phyloP scores from a whole-genome alignment of 2,888 invertebrate genomes.

The Chloromyia formosa region DNA sequence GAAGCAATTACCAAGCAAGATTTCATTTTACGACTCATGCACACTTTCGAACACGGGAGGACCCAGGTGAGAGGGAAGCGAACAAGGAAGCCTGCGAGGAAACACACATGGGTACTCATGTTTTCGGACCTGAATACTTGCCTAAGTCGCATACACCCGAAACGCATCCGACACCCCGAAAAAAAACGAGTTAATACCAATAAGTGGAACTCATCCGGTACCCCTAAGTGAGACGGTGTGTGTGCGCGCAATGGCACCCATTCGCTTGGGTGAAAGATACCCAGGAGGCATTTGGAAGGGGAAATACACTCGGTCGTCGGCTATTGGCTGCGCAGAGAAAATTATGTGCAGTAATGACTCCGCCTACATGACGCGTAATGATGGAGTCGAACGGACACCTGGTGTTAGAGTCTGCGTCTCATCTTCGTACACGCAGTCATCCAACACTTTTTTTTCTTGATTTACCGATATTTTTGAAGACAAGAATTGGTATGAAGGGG shows the following conservation, averaged over 20 bases:
- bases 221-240: neutral
- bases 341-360: neutral
- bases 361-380: neutral
- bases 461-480: neutral
- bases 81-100: neutral
- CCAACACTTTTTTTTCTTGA: neutral
- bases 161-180: too few relatives aligned
- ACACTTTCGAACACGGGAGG: neutral
- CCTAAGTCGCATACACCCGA: too few relatives aligned
- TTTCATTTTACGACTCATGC: conserved; percentile 18
- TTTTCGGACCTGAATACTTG: too few relatives aligned
- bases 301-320: neutral
- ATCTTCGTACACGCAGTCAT: neutral
- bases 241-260: conserved; percentile 32
- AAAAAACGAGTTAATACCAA: neutral
- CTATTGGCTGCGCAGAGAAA: conserved; percentile 3
- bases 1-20: conserved; percentile 38
- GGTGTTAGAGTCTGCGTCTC: neutral
- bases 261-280: neutral
- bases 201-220: conserved; percentile 29
- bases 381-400: conserved; percentile 19
- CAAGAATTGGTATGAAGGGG: too few relatives aligned
- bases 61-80: neutral
- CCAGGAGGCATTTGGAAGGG: neutral
- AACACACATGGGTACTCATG: neutral